Evolutionary conservation across 1,140 invertebrate genomes (phyloP).

Genomic region (Physella acuta): DNA sequence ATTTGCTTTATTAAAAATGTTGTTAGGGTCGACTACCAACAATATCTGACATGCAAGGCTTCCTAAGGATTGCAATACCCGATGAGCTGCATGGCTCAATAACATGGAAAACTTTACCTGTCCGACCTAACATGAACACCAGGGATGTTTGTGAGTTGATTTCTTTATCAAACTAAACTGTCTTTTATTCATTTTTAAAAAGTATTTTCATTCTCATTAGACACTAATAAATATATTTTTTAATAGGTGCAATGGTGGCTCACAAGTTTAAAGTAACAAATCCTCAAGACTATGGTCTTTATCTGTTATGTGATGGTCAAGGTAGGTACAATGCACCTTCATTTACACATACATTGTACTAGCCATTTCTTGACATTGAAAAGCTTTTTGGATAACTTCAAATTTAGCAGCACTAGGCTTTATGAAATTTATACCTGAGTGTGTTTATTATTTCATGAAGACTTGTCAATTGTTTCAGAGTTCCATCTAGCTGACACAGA

Average conservation of each 20-base stretch:
- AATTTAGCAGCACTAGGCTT: background rate
- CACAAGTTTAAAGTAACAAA: conserved; percentile 92
- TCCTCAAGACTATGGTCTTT: conserved; percentile 94
- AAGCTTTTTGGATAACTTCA: background rate
- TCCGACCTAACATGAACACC: conserved; percentile 86
- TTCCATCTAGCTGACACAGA: conserved; percentile 82
- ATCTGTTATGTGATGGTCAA: conserved; percentile 85
- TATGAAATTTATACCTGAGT: background rate
- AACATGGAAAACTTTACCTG: conserved; percentile 85
- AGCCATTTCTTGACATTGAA: background rate
- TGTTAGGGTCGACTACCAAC: conserved; percentile 49
- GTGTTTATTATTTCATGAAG: background rate
- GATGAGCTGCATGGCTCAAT: conserved; percentile 89
- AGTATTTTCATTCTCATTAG: no score
- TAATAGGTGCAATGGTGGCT: conserved; percentile 76
- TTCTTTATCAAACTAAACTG: no score
- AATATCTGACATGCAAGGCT: conserved; percentile 70
- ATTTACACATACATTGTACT: background rate
- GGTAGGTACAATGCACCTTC: conserved; percentile 63
- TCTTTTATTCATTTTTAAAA: no score
- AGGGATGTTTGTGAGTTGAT: conserved; percentile 75
- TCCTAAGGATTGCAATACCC: conserved; percentile 85
- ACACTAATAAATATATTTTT: no score
- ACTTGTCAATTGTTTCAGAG: conserved; percentile 66
- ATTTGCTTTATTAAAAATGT: no score